Percentiles rank a stretch among this genome's conserved stretches.
phyloP scores from a whole-genome alignment of 2,113 vertebrate genomes.

The Syrmaticus mikado region DNA sequence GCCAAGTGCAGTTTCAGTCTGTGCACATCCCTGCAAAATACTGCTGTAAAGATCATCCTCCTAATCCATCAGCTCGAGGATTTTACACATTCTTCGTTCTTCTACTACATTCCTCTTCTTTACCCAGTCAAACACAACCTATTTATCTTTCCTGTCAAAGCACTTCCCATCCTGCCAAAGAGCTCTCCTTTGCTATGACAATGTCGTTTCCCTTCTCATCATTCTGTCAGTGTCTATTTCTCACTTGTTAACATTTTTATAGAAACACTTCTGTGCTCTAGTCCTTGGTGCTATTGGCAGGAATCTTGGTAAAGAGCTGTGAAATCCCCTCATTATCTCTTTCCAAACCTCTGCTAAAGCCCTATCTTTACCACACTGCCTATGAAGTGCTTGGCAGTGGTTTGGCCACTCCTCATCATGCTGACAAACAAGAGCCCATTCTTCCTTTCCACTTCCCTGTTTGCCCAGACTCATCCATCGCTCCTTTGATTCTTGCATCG shows the following conservation, averaged over 20 bases:
- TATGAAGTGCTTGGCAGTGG: neutral
- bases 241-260: constrained; percentile 45
- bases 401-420: neutral
- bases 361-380: neutral
- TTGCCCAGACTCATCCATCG: neutral
- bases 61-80: constrained; percentile 26
- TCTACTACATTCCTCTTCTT: neutral
- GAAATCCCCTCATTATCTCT: neutral
- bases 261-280: constrained; percentile 12
- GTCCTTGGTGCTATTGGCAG: neutral
- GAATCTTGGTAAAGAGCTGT: neutral
- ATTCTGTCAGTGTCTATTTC: constrained; percentile 38
- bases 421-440: neutral
- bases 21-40: neutral
- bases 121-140: constrained; percentile 24
- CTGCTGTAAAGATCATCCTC: constrained; percentile 10
- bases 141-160: constrained; percentile 53
- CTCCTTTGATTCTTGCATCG: neutral
- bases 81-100: constrained; percentile 30
- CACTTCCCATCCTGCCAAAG: constrained; percentile 24
- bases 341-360: neutral
- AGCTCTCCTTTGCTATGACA: constrained; percentile 51
- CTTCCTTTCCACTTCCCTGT: neutral
- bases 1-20: constrained; percentile 8
- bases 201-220: constrained; percentile 16